Evolutionary conservation across 1,140 invertebrate genomes (phyloP), one percentile per base, ranked within the genome.

Genomic region (Anastatus disparis): DNA sequence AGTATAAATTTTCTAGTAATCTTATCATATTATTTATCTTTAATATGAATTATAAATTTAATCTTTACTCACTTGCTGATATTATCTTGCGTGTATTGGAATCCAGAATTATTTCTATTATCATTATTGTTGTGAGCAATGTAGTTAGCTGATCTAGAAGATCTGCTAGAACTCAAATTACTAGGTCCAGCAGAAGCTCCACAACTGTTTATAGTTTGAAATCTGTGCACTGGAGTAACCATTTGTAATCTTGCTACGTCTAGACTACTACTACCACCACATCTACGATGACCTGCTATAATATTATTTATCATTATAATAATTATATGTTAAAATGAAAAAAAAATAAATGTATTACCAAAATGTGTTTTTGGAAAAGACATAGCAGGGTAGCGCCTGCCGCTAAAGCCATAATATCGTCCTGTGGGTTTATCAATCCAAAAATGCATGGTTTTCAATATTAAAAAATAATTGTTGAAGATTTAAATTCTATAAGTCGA

Each of bases 221-320:
- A 91, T 62, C 90, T 86, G 80, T 91, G 90, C 73, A 91, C 89
- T 53, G 90, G 89, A 75, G 90, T 90, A 77, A 91, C 87, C 89
- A 90, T 91, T 77, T 89, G 89, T 61, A 59, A 15, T 42, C 69
- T 59, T 38, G 20, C 13, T 27, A 59, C 29, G 38, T 70, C 59
- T 3, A 63, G n/a, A 48, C 48, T 69, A n/a, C n/a, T n/a, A n/a
- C n/a, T n/a, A n/a, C n/a, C n/a, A 13, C 35, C 42, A 70, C 59
- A 50, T 29, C 53, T 22, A 12, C 31, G 69, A 62, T 63, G 59
- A 71, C 75, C 80, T 82, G 42, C 26, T 29, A 3, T 24, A 8
- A 73, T 29, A 50, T n/a, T 73, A 59, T 15, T 6, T 6, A 35
- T 6, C 4, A 35, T 35, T 10, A 35, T 6, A 35, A 10, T 35